Evolutionary conservation across 2,888 invertebrate genomes (phyloP).

Genomic region (Nasonovia ribisnigri): DNA sequence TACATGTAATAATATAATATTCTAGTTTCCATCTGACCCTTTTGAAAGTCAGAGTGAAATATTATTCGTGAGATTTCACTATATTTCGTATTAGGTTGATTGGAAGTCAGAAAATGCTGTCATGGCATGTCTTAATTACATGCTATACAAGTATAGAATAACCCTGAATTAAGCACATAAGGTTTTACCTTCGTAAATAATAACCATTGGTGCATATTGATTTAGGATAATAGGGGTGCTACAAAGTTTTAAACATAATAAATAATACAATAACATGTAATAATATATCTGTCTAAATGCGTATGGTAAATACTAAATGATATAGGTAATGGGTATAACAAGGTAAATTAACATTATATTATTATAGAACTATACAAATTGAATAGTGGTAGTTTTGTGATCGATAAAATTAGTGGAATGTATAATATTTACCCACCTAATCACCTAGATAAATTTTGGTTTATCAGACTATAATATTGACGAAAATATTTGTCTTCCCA

Average conservation of each 20-base stretch:
- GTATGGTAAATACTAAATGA: neutral
- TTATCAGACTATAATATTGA: neutral
- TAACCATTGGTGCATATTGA: neutral
- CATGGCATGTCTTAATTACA: neutral
- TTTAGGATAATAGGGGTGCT: neutral
- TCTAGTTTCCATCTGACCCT: neutral
- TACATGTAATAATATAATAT: neutral
- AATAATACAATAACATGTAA: neutral
- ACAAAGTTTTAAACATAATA: neutral
- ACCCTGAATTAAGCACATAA: neutral
- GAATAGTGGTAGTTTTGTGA: neutral
- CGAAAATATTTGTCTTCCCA: neutral
- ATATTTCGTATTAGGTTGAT: neutral
- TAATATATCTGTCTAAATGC: neutral
- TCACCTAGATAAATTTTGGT: neutral
- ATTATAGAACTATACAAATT: neutral
- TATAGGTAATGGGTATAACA: neutral
- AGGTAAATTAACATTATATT: neutral
- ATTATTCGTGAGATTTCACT: slow-evolving; percentile 12
- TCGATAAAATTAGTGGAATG: neutral
- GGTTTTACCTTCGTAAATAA: neutral
- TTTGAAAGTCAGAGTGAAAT: neutral
- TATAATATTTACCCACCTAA: neutral
- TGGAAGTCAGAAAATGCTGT: neutral
- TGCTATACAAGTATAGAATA: neutral